Percentiles rank a stretch among this genome's conserved stretches.
Evolutionary conservation across 1,140 invertebrate species (phyloP).

Genomic region (Tachypleus tridentatus): DNA sequence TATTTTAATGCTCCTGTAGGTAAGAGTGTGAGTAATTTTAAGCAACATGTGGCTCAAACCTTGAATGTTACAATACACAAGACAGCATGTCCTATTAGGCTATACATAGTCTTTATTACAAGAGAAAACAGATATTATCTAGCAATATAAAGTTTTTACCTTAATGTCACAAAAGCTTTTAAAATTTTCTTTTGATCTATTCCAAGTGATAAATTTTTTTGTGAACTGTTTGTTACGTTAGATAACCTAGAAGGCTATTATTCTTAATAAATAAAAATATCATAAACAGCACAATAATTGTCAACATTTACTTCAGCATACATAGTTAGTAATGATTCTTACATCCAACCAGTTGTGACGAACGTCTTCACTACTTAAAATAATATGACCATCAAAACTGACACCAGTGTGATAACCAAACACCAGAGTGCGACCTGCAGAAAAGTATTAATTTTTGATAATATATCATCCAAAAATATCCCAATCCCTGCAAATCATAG

Average conservation of each 20-base stretch:
- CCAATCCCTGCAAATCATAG: too few relatives aligned
- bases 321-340: slow-evolving; percentile 29
- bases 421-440: slow-evolving; percentile 50
- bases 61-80: too few relatives aligned
- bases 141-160: too few relatives aligned
- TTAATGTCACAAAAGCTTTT: too few relatives aligned
- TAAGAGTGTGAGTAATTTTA: too few relatives aligned
- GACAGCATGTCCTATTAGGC: too few relatives aligned
- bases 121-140: too few relatives aligned
- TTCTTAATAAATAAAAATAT: slow-evolving; percentile 9
- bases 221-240: not conserved
- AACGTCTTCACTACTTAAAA: slow-evolving; percentile 79
- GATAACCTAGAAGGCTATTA: not conserved
- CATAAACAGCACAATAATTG: not conserved
- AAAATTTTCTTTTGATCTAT: too few relatives aligned
- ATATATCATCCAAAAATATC: too few relatives aligned
- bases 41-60: too few relatives aligned
- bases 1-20: too few relatives aligned
- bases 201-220: not conserved
- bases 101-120: too few relatives aligned
- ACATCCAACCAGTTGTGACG: slow-evolving; percentile 80
- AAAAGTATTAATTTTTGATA: not conserved
- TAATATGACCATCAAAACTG: slow-evolving; percentile 71
- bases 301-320: not conserved
- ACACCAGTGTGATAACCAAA: slow-evolving; percentile 80